Conservation (phyloP, 2,797 vertebrate species). For the Aythya fuligula region DNA sequence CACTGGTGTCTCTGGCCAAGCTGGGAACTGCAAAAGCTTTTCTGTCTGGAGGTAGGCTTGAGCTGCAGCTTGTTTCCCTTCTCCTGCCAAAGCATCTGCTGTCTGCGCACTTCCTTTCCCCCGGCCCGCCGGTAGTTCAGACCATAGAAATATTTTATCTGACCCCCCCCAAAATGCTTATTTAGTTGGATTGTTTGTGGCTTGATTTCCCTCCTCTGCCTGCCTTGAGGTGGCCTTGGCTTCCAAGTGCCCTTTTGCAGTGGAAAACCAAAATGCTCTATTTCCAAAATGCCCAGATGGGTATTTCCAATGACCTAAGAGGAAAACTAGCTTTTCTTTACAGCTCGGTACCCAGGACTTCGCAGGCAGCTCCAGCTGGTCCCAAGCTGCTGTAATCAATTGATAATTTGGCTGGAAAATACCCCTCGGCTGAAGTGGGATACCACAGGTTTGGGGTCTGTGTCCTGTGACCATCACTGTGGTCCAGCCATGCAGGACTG, state of each 20-base stretch:
- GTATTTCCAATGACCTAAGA: slow-evolving; percentile 56
- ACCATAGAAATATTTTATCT: not conserved
- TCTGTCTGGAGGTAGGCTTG: slow-evolving; percentile 22
- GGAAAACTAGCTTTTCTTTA: not conserved
- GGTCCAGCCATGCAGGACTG: not conserved
- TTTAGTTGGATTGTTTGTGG: not conserved
- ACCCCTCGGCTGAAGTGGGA: not conserved
- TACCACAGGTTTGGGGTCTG: fast-evolving
- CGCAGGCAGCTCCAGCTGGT: slow-evolving; percentile 6
- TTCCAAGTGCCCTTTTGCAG: not conserved
- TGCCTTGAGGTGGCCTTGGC: slow-evolving; percentile 2
- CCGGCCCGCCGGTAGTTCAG: not conserved
- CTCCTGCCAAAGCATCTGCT: slow-evolving; percentile 59
- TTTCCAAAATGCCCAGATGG: slow-evolving; percentile 21
- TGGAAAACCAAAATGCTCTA: not conserved
- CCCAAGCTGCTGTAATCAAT: not conserved
- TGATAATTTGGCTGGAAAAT: not conserved
- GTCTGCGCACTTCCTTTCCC: slow-evolving; percentile 17
- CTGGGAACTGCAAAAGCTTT: not conserved
- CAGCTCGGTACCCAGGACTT: not conserved
- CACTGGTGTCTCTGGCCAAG: fast-evolving
- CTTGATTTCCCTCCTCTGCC: not conserved
- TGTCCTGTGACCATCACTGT: fast-evolving
- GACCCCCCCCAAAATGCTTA: not conserved
- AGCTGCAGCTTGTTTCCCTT: slow-evolving; percentile 3